These are phyloP conservation scores for Acrobasis consociella DNA, from an alignment of 2,888 invertebrate species.

Conservation along the genomic window DNA sequence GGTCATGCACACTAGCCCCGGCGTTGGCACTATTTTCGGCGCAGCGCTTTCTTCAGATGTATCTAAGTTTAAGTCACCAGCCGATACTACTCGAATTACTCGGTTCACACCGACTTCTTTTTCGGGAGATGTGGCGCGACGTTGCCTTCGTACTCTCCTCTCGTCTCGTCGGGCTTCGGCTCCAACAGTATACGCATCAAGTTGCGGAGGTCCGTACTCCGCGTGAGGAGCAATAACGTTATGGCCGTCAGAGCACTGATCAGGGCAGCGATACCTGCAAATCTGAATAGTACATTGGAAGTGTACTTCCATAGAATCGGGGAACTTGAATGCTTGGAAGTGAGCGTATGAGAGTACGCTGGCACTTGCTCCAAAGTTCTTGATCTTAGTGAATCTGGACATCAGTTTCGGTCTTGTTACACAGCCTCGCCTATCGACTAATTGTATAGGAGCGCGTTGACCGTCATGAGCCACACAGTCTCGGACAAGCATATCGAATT, in stretches of 20 bases:
- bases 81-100: constrained; percentile 95
- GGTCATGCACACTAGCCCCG: constrained; percentile 95
- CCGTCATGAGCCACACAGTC: constrained; percentile 98
- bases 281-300: constrained; percentile 98
- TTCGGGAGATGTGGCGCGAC: constrained; percentile 85
- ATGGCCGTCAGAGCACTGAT: constrained; percentile 90
- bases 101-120: constrained; percentile 94
- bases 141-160: constrained; percentile 85
- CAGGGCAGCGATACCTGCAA: constrained; percentile 95
- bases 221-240: constrained; percentile 80
- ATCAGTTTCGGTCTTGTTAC: constrained; percentile 95
- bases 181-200: constrained; percentile 79
- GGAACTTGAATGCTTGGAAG: constrained; percentile 98
- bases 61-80: constrained; percentile 93
- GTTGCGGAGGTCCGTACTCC: constrained; percentile 88
- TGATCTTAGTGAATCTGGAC: constrained; percentile 97
- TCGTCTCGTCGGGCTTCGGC: constrained; percentile 88
- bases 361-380: constrained; percentile 96
- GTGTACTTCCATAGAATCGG: constrained; percentile 97
- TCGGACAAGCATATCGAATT: constrained; percentile 97
- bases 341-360: constrained; percentile 96
- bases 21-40: constrained; percentile 84
- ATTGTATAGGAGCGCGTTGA: constrained; percentile 94
- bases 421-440: constrained; percentile 96
- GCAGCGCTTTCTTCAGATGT: constrained; percentile 86